Percentiles rank a stretch among this genome's conserved stretches.
Conservation (phyloP, 30 jellyfish, hydroid and myxozoan species). For the Hydractinia symbiolongicarpus region DNA sequence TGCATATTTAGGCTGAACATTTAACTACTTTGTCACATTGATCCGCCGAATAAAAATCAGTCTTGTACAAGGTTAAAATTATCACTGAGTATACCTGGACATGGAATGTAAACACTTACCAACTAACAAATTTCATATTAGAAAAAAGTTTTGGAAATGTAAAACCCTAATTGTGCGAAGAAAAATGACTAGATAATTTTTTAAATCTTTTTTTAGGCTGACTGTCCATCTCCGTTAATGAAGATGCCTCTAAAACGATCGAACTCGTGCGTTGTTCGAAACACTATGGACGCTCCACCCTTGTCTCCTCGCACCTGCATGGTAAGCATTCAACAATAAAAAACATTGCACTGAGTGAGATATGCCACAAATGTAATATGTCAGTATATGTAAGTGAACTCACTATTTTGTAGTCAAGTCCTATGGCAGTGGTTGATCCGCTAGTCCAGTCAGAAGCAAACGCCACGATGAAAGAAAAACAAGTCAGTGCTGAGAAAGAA, state of each 20-base stretch:
- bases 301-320: conserved; percentile 24
- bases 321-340: not conserved
- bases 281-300: conserved; percentile 22
- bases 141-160: too few relatives aligned
- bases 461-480: not conserved
- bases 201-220: conserved; percentile 18
- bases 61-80: too few relatives aligned
- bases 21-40: too few relatives aligned
- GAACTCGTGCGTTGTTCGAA: not conserved
- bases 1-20: too few relatives aligned
- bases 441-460: conserved; percentile 11
- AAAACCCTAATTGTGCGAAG: too few relatives aligned
- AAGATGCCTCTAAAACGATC: conserved; percentile 30
- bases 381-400: too few relatives aligned
- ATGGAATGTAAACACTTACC: too few relatives aligned
- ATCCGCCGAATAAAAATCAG: too few relatives aligned
- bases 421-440: conserved; percentile 49
- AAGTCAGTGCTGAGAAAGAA: not conserved
- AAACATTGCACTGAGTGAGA: not conserved
- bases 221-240: conserved; percentile 34
- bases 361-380: too few relatives aligned
- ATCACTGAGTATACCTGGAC: too few relatives aligned
- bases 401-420: conserved; percentile 23
- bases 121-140: too few relatives aligned
- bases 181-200: not conserved